A percentile compares a stretch with the other conserved stretches of the same genome.
Evolutionary conservation across 2,113 vertebrate species (phyloP).

Genomic region (Mastomys coucha): DNA sequence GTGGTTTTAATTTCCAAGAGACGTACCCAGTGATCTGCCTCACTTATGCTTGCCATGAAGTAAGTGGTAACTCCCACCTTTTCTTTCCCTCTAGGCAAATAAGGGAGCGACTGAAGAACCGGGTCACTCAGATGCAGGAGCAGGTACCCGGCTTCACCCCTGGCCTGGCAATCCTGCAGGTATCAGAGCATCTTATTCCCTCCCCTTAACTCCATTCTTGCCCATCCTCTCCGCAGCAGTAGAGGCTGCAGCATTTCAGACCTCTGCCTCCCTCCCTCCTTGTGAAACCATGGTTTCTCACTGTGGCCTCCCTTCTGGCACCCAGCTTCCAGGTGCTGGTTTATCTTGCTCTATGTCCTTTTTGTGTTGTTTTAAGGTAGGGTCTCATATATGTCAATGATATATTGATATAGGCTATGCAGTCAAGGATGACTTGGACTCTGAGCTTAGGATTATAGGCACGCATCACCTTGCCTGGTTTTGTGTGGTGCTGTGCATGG

Average conservation of each 20-base stretch:
- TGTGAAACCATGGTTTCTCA: background rate
- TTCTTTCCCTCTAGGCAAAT: constrained; percentile 89
- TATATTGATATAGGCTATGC: background rate
- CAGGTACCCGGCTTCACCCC: constrained; percentile 92
- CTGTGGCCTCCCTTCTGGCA: background rate
- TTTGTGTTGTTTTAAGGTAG: background rate
- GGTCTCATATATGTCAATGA: background rate
- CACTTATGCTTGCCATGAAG: background rate
- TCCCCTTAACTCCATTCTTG: background rate
- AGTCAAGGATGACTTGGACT: background rate
- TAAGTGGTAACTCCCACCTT: constrained; percentile 58
- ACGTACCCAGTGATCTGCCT: background rate
- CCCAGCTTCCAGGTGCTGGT: background rate
- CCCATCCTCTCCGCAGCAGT: background rate
- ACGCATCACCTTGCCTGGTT: background rate
- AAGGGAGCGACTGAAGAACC: constrained; percentile 92
- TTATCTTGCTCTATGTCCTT: background rate
- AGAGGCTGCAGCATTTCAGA: background rate
- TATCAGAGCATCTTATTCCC: constrained; percentile 68
- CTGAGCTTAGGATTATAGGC: too few relatives aligned
- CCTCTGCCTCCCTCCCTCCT: background rate
- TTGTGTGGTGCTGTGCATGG: background rate
- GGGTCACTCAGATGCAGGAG: constrained; percentile 93
- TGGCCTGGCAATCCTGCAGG: constrained; percentile 97
- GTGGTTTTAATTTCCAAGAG: constrained; percentile 35